Conservation (phyloP, 2,797 vertebrate genomes). For the Characodon lateralis region DNA sequence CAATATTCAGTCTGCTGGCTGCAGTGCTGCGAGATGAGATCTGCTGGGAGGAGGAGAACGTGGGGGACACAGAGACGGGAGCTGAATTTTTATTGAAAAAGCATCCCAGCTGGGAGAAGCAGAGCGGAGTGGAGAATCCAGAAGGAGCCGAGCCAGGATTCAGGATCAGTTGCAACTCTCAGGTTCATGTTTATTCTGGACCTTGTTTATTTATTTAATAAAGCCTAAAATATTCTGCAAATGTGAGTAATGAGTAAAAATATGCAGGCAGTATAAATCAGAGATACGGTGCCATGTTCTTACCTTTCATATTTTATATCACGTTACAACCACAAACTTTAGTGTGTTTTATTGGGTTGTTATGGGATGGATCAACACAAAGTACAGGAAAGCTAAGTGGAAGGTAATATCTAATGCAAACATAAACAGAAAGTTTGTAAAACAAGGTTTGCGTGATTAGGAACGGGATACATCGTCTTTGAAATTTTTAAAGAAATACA, state of each 20-base stretch:
- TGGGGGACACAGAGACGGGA: background rate
- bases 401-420: background rate
- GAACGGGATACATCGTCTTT: background rate
- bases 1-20: slow-evolving; percentile 43
- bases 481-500: background rate
- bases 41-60: slow-evolving; percentile 42
- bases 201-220: background rate
- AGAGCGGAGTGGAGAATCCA: slow-evolving; percentile 9
- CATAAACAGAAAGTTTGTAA: too few species aligned
- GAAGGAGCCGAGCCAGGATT: background rate
- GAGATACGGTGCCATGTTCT: background rate
- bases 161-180: background rate
- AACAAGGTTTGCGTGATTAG: background rate
- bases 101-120: slow-evolving; percentile 6
- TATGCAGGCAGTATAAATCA: background rate
- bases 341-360: background rate
- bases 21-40: slow-evolving; percentile 38
- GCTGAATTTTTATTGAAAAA: slow-evolving; percentile 45
- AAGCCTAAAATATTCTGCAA: background rate
- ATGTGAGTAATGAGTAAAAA: slow-evolving; percentile 3
- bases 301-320: background rate
- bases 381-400: background rate
- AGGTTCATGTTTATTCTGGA: background rate
- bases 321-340: background rate
- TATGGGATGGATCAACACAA: background rate